phyloP scores from a whole-genome alignment of 2,797 vertebrate species.

The Microctenopoma lineatum region DNA sequence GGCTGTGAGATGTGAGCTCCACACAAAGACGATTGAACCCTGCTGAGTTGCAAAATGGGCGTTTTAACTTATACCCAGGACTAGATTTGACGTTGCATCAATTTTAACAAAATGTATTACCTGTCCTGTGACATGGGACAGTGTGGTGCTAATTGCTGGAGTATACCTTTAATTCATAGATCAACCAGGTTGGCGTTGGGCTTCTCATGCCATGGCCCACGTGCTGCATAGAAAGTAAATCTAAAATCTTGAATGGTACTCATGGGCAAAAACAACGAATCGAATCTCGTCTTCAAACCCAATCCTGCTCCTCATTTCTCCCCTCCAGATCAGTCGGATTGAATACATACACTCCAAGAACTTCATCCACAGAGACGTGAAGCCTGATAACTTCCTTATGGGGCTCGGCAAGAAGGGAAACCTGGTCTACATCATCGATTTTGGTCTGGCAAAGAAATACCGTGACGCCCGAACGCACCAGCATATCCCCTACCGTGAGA shows the following conservation, averaged over 20 bases:
- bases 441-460: conserved; percentile 97
- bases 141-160: neutral
- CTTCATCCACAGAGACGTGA: conserved; percentile 98
- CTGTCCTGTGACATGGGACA: no score
- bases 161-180: neutral
- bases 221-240: neutral
- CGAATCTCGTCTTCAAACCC: neutral
- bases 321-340: conserved; percentile 92
- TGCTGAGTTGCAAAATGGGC: no score
- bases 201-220: no score
- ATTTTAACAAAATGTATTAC: neutral
- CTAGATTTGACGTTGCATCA: neutral
- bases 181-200: neutral
- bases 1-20: no score
- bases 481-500: conserved; percentile 97
- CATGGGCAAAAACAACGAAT: neutral
- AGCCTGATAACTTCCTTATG: conserved; percentile 98
- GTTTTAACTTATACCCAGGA: neutral
- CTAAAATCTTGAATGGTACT: neutral
- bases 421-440: conserved; percentile 97
- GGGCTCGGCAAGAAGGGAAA: conserved; percentile 97
- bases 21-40: no score
- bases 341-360: conserved; percentile 99
- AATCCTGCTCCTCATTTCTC: neutral
- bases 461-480: conserved; percentile 96